Evolutionary conservation across 2,113 vertebrate species (phyloP).

Genomic region (Oriolus oriolus): DNA sequence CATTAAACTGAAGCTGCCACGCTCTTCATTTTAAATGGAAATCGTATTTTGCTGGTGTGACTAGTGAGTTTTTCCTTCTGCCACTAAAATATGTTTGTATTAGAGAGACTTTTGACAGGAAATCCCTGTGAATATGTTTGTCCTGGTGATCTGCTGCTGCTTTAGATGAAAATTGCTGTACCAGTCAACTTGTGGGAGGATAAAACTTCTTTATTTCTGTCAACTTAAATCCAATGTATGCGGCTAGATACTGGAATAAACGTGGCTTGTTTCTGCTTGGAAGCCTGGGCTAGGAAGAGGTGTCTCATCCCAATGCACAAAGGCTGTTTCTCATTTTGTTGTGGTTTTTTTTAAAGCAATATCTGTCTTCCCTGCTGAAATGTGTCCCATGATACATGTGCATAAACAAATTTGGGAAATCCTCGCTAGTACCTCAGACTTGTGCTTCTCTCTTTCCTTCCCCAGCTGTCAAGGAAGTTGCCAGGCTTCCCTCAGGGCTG

Average conservation of each 20-base stretch:
- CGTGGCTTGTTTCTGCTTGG: background rate
- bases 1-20: conserved; percentile 55
- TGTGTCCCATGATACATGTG: background rate
- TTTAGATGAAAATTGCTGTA: conserved; percentile 28
- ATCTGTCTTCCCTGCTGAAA: background rate
- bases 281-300: background rate
- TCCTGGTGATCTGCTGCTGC: conserved; percentile 12
- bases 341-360: background rate
- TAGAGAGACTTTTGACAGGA: conserved; percentile 47
- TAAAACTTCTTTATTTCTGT: background rate
- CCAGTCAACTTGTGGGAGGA: background rate
- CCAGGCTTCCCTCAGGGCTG: background rate
- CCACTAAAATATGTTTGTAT: conserved; percentile 49
- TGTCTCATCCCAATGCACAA: background rate
- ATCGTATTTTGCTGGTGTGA: conserved; percentile 60
- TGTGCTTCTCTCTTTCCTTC: background rate
- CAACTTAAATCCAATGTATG: background rate
- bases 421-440: background rate
- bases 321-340: background rate
- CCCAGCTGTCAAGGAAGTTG: rapidly evolving
- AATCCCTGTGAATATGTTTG: conserved; percentile 47
- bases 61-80: conserved; percentile 50
- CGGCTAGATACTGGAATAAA: background rate
- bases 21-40: conserved; percentile 58
- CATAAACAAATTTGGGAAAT: background rate